Evolutionary conservation across 2,113 vertebrate genomes (phyloP), one percentile per base, ranked within the genome.

Genomic region (Crotalus viridis): DNA sequence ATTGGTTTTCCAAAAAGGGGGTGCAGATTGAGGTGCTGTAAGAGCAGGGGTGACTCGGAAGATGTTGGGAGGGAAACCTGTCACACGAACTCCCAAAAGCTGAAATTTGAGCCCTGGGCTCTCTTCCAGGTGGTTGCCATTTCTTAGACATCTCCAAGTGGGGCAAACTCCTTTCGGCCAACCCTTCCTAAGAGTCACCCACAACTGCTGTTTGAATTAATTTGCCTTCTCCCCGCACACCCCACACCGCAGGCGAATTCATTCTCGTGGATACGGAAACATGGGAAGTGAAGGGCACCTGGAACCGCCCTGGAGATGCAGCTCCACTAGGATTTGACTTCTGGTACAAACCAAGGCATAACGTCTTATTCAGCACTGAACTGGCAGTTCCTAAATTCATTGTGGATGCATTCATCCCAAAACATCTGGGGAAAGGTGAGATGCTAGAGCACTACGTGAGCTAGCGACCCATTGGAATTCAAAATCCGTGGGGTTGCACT

Each of bases 341-440:
- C 96, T 98, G 98, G 98, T 98, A 98, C 96, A 98, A 98, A 88
- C 98, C 98, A 0, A 96, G 97, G 9, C 98, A 98, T 95, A 98
- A 98, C 0, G 98, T 98, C 94, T 97, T 98, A 98, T 97, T 98
- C 69, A 98, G 98, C 96, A 98, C 97, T 0, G 98, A 98, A n/a
- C 97, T 97, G 98, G 98, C 97, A 0, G 93, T 97, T 0, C 98
- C 98, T 0, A 98, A 98, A 91, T 94, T 93, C 24, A 92, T 98
- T 28, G 91, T 22, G 0, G 10, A 93, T 0, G 98, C 98, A 0
- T 98, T 98, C 39, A 96, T 97, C 85, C 96, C 96, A 0, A 94
- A 91, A 6, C 96, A 98, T 21, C 94, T 98, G 28, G 90, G 90
- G 91, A 97, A 98, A 33, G 98, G 98, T 97, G 52, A 88, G 95